Base-by-base conservation (phyloP, 2,797 vertebrate genomes). In the Coregonus suidteri region DNA sequence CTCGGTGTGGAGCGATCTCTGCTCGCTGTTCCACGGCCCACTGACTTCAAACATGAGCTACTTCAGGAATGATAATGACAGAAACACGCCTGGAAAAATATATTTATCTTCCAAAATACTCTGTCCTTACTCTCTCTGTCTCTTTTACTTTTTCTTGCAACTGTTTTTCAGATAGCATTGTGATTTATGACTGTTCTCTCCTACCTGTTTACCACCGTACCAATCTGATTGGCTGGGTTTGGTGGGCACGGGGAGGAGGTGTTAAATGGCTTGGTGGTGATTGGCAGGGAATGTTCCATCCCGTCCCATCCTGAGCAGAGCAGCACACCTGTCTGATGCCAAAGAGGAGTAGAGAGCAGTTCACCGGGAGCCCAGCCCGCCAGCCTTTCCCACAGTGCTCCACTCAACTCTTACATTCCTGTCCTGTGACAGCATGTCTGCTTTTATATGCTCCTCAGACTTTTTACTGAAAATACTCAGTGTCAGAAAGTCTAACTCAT, bases 11-110 rank as follows among this genome's bases (percentile, higher is more conserved):
- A 87, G 80, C 67, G 81, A 75, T 83, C 89, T 92, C 92, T 93
- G 79, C 67, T 82, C 76, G 85, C 88, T 92, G 93, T 93, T 93
- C 90, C 91, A 85, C 79, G 77, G 91, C 89, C 87, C 59, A 82
- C 88, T 91, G 89, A 94, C 93, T 94, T 94, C 92, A 93, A 95
- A 94, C 93, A 94, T 92, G 88, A 94, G 90, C 91, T 84, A 91
- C 91, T 94, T 82, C 90, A 93, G 91, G 93, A 95, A 95, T 95
- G 94, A 95, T 95, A 92, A 95, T 94, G 93, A 92, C 90, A 94
- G 92, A 94, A 94, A 94, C 94, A 95, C 93, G 91, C 90, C 82
- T 91, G 87, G 91, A 93, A 92, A 92, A 54, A 91, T 83, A 83
- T 78, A 82, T 90, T 87, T 86, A 87, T 88, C 83, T 83, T 89